Base-by-base conservation (phyloP, 23 tunicate genomes). In the Trididemnum clinides region DNA sequence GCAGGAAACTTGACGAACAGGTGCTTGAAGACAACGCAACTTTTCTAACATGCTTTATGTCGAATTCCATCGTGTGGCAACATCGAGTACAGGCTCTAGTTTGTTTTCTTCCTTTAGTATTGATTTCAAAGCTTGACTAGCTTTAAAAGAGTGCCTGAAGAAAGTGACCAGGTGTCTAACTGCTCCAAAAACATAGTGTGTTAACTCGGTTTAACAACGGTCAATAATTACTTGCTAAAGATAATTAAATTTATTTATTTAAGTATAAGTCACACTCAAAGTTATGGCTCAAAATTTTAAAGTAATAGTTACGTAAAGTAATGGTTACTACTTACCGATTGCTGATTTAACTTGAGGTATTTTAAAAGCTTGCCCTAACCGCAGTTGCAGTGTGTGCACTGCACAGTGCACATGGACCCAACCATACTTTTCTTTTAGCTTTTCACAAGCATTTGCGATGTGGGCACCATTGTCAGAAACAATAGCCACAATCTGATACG, bases 1-100 rank as follows among this genome's bases (percentile, higher is more conserved):
- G 85, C 85, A 33, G 54, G 63, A 57, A 2, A 81, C 85, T 75
- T 81, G 85, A 32, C 79, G 87, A 66, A 83, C 87, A 69, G 64
- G 65, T 70, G 64, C 79, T 83, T 83, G 87, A 64, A 69, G 79
- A 31, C 64, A 28, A 39, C 87, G 49, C 64, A 83, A 50, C 49
- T 64, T 83, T 33, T 83, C 87, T 44, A 83, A 69, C 87, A 83
- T 83, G 64, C 38, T 70, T n/a, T 23, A 69, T 22, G 87, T 83
- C 15, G 87, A 83, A 33, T 83, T 83, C 87, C 64, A 83, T 44
- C 79, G 36, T 44, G 87, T 83, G 64, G 87, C 37, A 39, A 83
- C 87, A 69, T 69, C 87, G 28, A 83, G 78, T 22, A 70, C 28
- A 26, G 70, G 87, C 79, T 70, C 79, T 29, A 69, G 79, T 21